Evolutionary conservation across 2,113 vertebrate genomes (phyloP), one percentile per base, ranked within the genome.

Genomic region (Phoxinus phoxinus): DNA sequence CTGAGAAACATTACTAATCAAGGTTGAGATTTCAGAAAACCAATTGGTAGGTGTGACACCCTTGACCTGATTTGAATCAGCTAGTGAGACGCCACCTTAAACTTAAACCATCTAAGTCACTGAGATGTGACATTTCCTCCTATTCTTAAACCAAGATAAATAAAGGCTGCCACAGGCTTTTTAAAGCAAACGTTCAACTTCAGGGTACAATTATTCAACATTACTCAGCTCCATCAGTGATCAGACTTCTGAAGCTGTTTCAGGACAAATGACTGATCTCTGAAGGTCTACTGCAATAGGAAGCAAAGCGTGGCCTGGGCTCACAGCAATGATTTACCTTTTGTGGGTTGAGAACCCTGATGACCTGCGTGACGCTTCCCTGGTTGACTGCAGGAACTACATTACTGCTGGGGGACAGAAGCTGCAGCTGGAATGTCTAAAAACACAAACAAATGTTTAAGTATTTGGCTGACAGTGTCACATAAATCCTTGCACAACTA

Each of bases 381-480:
- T 98, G 97, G 92, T 98, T 99, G 92, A 98, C 97, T 81, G 97
- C 96, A 92, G 98, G 97, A 92, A 99, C 96, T 89, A 96, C 89
- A 89, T 98, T 99, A 95, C 97, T 99, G 94, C 97, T 99, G 59
- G 98, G 98, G 91, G 98, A 99, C 84, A 99, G 95, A 53, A 99
- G 98, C 96, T 99, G 98, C 95, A 99, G 97, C 96, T 99, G 98
- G 95, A 99, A 99, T 89, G 97, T 99, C 98, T 99, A 87, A 76
- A 27, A 89, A 80, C 73, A 88, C 63, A 73, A 19, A 74, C 74
- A 41, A 74, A 81, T 0, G 21, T n/a, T n/a, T 19, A 6, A 83
- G 25, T 12, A 23, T 25, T 35, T 17, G 6, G n/a, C 32, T 69
- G 17, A 15, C n/a, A n/a, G n/a, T n/a, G 4, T 58, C 0, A 51